These are phyloP conservation scores for Acanthoscelides obtectus DNA, from an alignment of 2,888 invertebrate species.

Conservation along the genomic window DNA sequence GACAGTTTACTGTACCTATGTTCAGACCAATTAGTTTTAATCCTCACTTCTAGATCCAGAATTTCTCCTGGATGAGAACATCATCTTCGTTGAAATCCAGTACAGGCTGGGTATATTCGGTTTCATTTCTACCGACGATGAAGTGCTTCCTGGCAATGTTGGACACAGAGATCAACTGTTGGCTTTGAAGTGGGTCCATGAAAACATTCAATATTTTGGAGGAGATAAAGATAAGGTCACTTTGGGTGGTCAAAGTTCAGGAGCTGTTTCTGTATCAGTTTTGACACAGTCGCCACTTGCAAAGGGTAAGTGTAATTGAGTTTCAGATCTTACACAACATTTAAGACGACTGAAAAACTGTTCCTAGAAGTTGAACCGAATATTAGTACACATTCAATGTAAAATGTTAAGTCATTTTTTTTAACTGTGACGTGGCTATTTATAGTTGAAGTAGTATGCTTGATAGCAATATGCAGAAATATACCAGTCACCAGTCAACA, in stretches of 20 bases:
- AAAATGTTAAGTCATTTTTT: no score
- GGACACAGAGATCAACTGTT: constrained; percentile 30
- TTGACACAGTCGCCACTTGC: constrained; percentile 23
- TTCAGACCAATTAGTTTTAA: no score
- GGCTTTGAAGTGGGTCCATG: constrained; percentile 28
- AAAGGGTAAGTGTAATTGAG: constrained; percentile 17
- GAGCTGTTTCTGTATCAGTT: constrained; percentile 27
- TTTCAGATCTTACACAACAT: no score
- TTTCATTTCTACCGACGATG: constrained; percentile 26
- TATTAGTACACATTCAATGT: no score
- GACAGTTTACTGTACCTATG: no score
- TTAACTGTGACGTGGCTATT: no score
- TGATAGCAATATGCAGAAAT: no score
- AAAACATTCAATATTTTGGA: constrained; percentile 26
- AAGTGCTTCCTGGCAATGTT: constrained; percentile 26
- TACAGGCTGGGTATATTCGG: constrained; percentile 29
- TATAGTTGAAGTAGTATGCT: no score
- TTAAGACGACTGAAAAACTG: no score
- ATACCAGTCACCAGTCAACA: no score
- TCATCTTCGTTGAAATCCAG: constrained; percentile 26
- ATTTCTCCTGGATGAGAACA: constrained; percentile 17
- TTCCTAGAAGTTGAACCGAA: no score
- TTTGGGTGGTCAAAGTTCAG: constrained; percentile 30
- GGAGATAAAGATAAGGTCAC: constrained; percentile 28
- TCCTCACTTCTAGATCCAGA: neutral